phyloP scores from a whole-genome alignment of 2,888 invertebrate species.

The Epiperipatus broadwayi region DNA sequence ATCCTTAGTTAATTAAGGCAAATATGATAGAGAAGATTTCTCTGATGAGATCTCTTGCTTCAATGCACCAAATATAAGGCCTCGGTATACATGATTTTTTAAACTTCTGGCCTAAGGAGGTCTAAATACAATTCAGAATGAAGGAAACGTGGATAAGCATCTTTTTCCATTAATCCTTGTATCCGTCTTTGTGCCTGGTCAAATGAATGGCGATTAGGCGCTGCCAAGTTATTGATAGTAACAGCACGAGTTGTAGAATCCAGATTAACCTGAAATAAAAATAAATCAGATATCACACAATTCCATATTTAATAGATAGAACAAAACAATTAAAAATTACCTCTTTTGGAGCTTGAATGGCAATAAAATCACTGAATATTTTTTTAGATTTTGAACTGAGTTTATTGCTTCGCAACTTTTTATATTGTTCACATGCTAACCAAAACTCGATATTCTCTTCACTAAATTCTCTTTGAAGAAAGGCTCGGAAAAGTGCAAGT shows the following conservation, averaged over 20 bases:
- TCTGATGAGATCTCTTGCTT: no score
- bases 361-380: constrained; percentile 35
- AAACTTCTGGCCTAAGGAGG: no score
- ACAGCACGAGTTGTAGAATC: constrained; percentile 33
- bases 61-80: no score
- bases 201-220: constrained; percentile 32
- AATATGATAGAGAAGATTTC: no score
- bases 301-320: not conserved
- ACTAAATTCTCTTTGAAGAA: constrained; percentile 36
- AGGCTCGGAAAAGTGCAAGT: constrained; percentile 34
- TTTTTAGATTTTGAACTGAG: constrained; percentile 30
- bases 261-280: constrained; percentile 32
- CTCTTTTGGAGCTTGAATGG: constrained; percentile 35
- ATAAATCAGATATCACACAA: constrained; percentile 11
- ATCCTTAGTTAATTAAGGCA: no score
- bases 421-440: constrained; percentile 37
- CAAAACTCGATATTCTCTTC: constrained; percentile 40
- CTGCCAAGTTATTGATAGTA: constrained; percentile 26
- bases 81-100: no score
- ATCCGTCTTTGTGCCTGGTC: constrained; percentile 36
- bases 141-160: constrained; percentile 36
- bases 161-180: constrained; percentile 36
- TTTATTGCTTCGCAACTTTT: constrained; percentile 26
- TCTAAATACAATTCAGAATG: constrained; percentile 34
- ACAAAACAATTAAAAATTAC: constrained; percentile 21